These are phyloP conservation scores for Lasioglossum morio DNA, from an alignment of 2,888 invertebrate genomes.

Conservation along the genomic window DNA sequence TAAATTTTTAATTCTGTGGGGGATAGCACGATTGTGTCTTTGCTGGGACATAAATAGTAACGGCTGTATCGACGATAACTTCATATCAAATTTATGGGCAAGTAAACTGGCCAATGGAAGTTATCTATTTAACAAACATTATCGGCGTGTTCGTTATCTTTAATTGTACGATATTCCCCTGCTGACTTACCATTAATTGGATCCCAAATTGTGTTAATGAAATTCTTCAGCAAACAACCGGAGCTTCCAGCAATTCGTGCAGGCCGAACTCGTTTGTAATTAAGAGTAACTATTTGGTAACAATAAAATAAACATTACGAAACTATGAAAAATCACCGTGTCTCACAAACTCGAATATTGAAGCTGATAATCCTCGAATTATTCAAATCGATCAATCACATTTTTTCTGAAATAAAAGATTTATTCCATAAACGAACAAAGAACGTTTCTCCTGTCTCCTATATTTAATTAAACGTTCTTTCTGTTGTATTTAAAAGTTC, in stretches of 20 bases:
- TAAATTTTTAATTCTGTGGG: neutral
- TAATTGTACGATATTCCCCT: constrained; percentile 55
- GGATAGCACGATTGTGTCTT: neutral
- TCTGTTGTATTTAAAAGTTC: neutral
- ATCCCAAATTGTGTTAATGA: constrained; percentile 51
- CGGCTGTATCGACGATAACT: constrained; percentile 3
- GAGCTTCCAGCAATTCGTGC: neutral
- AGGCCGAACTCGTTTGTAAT: neutral
- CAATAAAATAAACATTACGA: neutral
- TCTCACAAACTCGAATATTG: neutral
- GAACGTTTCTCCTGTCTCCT: neutral
- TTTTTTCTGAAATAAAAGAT: too few relatives aligned
- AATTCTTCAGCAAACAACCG: constrained; percentile 38
- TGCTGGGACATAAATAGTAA: constrained; percentile 11
- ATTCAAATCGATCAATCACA: neutral
- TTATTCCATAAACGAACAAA: neutral
- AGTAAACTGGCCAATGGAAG: constrained; percentile 37
- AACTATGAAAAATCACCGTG: neutral
- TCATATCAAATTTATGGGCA: constrained; percentile 8
- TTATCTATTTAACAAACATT: constrained; percentile 51
- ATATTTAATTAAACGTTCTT: neutral
- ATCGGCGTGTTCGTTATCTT: constrained; percentile 40
- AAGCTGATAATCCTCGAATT: neutral
- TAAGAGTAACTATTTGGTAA: neutral
- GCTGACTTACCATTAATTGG: constrained; percentile 35